A percentile compares a stretch with the other conserved stretches of the same genome.
Evolutionary conservation across 2,888 invertebrate genomes (phyloP).

Genomic region (Nomada goodeniana): DNA sequence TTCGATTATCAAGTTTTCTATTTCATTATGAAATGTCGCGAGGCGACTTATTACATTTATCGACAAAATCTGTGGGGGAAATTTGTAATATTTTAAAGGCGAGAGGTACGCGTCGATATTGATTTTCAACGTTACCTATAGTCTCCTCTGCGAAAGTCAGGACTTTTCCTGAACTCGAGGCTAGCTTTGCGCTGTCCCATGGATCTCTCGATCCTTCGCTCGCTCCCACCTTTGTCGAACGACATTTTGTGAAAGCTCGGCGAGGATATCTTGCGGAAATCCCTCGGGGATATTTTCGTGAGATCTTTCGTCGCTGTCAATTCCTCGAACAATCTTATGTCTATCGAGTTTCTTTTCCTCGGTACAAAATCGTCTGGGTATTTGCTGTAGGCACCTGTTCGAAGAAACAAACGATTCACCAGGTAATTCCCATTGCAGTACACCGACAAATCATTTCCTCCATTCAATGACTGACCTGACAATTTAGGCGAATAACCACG

Average conservation of each 20-base stretch:
- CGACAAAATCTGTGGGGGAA: too few species aligned
- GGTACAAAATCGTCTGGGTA: conserved; percentile 82
- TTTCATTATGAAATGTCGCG: background rate
- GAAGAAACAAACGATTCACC: background rate
- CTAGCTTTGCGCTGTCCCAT: conserved; percentile 80
- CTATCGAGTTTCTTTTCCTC: conserved; percentile 81
- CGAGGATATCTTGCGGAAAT: conserved; percentile 80
- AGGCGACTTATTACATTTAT: too few species aligned
- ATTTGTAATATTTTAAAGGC: too few species aligned
- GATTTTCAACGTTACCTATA: conserved; percentile 74
- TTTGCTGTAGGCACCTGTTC: conserved; percentile 76
- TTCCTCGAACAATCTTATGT: conserved; percentile 79
- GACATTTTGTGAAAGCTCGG: conserved; percentile 82
- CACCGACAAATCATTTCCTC: background rate
- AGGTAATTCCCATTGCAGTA: too few species aligned
- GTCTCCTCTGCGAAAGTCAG: conserved; percentile 81
- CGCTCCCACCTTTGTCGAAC: conserved; percentile 79
- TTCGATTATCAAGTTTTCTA: background rate
- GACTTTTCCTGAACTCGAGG: conserved; percentile 80
- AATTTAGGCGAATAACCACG: conserved; percentile 74
- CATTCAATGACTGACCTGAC: conserved; percentile 63
- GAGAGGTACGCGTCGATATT: background rate
- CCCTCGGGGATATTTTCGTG: conserved; percentile 77
- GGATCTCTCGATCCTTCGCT: conserved; percentile 77
- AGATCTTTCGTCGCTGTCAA: conserved; percentile 74